A percentile compares a stretch with the other conserved stretches of the same genome.
Conservation (phyloP, 2,113 vertebrate genomes). For the Lagenorhynchus albirostris region DNA sequence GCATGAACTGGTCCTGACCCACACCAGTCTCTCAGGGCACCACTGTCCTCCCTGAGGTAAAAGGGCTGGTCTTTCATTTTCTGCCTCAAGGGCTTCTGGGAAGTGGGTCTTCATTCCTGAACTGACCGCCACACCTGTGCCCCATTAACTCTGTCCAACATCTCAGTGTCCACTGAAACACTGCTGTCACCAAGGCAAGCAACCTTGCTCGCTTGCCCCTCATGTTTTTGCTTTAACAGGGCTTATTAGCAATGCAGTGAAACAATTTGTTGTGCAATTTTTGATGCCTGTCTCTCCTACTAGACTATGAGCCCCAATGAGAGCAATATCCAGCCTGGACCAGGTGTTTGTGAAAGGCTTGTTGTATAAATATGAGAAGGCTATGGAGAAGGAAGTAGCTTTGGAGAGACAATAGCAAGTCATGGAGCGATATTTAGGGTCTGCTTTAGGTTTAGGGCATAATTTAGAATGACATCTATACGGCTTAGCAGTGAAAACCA, state of each 20-base stretch:
- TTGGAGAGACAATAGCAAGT: neutral
- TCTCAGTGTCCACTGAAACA: neutral
- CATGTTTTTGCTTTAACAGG: neutral
- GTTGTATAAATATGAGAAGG: neutral
- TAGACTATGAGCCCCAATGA: neutral
- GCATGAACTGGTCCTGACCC: neutral
- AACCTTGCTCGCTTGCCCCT: neutral
- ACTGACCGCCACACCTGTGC: neutral
- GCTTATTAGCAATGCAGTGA: no score
- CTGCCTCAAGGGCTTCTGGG: neutral
- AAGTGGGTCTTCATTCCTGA: neutral
- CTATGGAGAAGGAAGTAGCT: neutral
- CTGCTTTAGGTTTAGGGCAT: neutral
- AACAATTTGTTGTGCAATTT: neutral
- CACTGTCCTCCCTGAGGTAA: fast-evolving
- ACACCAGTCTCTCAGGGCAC: neutral
- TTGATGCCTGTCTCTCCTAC: neutral
- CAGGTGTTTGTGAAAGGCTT: neutral
- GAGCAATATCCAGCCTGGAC: neutral
- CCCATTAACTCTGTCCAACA: neutral
- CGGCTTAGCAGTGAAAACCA: neutral
- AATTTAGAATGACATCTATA: neutral
- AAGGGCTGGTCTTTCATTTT: neutral
- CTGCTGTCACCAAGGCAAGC: neutral
- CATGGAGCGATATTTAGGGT: neutral